Evolutionary conservation across 2,797 vertebrate genomes (phyloP).

Genomic region (Synanceia verrucosa): DNA sequence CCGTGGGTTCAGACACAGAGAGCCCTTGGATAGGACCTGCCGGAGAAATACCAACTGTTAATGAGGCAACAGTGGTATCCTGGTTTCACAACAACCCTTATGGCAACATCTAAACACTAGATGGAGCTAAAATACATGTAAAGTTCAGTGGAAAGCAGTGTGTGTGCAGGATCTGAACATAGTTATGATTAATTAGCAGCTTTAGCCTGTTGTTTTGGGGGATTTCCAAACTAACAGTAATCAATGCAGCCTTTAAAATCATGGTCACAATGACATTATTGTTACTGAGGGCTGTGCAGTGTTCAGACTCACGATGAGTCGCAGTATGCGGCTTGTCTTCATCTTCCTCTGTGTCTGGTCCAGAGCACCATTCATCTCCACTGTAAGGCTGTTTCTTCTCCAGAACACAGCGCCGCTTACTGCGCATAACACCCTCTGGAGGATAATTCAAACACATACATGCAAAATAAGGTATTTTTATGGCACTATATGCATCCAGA

Average conservation of each 20-base stretch:
- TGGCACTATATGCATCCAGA: too few relatives aligned
- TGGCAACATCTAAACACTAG: slow-evolving; percentile 71
- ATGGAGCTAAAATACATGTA: slow-evolving; percentile 72
- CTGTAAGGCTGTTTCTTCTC: slow-evolving; percentile 98
- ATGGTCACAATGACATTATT: slow-evolving; percentile 9
- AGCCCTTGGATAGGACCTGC: slow-evolving; percentile 84
- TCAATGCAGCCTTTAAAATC: slow-evolving; percentile 1
- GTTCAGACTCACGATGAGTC: slow-evolving; percentile 88
- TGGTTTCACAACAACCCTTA: too few relatives aligned
- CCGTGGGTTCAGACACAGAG: slow-evolving; percentile 83
- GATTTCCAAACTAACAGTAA: slow-evolving; percentile 23
- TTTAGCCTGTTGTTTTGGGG: slow-evolving; percentile 6
- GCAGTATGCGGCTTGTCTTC: slow-evolving; percentile 91
- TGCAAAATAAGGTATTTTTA: not conserved
- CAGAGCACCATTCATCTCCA: slow-evolving; percentile 98
- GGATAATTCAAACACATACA: slow-evolving; percentile 32
- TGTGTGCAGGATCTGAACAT: slow-evolving; percentile 27
- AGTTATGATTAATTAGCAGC: slow-evolving; percentile 8
- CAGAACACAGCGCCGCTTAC: slow-evolving; percentile 95
- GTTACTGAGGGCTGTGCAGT: not conserved
- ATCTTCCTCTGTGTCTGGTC: slow-evolving; percentile 93
- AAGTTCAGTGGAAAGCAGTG: slow-evolving; percentile 25
- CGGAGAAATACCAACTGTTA: slow-evolving; percentile 60
- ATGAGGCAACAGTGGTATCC: not conserved
- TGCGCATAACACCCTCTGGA: slow-evolving; percentile 89